Base-by-base conservation (phyloP, 2,888 invertebrate genomes). In the Microctonus brassicae region DNA sequence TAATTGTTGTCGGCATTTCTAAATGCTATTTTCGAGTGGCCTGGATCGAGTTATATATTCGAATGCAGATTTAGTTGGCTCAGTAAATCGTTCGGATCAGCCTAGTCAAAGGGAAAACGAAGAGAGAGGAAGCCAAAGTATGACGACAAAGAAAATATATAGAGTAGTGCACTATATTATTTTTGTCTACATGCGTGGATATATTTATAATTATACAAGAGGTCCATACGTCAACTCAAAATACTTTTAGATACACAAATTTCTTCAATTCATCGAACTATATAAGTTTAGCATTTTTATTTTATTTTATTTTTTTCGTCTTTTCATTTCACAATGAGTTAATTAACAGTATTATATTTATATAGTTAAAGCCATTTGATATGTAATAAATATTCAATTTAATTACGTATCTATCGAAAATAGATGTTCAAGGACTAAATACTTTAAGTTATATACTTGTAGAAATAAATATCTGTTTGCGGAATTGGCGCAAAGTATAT, bases 21-120 rank as follows among this genome's bases (percentile, higher is more conserved):
- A 36, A 66, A 70, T 78, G 81, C 83, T 83, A 83, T 83, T 83
- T 83, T 81, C 78, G 80, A 75, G 76, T 80, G 83, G 79, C 83
- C 81, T 83, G 81, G 75, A 79, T 79, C 73, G 75, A 69, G 79
- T 77, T 81, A 81, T 78, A 39, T 39, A 79, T 67, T 73, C 64
- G 73, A 73, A 66, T 75, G 65, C 67, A 68, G 55, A 52, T 64
- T 64, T 53, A 36, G n/a, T 29, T 53, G 52, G 22, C 52, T 22
- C 11, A 22, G 2, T 5, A 10, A 53, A 66, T 36, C 57, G 57
- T 72, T 64, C n/a, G 65, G 53, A 57, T 52, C 62, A 61, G 29
- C 26, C 24, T n/a, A 29, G 55, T 17, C 13, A 11, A 33, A 20
- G 42, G 24, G n/a, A 29, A 22, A 17, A 57, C 20, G 70, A 66